These are phyloP conservation scores for Drosophila testacea DNA, from an alignment of 2,888 invertebrate species.

Conservation along the genomic window DNA sequence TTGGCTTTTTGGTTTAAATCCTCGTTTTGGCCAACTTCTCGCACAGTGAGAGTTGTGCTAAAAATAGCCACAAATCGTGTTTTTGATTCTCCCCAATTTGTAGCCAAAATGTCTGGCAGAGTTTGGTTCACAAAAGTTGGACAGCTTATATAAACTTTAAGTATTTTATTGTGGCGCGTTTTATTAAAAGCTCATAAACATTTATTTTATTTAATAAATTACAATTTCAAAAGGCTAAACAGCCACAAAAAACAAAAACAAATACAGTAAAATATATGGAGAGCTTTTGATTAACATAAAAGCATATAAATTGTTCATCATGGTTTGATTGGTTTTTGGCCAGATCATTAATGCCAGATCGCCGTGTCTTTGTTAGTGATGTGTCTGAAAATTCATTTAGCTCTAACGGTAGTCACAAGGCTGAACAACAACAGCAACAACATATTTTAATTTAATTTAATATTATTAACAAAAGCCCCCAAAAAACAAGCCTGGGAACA, in stretches of 20 bases:
- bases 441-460: conserved; percentile 77
- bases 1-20: conserved; percentile 8
- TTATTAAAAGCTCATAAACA: conserved; percentile 80
- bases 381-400: conserved; percentile 69
- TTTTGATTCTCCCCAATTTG: conserved; percentile 35
- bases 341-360: conserved; percentile 10
- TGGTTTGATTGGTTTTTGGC: conserved; percentile 67
- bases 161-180: conserved; percentile 76
- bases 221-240: conserved; percentile 61
- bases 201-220: conserved; percentile 80
- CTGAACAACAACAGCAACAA: conserved; percentile 36
- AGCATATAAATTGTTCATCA: conserved; percentile 77
- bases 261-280: conserved; percentile 20
- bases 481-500: conserved; percentile 72
- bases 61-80: conserved; percentile 33
- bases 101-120: conserved; percentile 74
- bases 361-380: conserved; percentile 53
- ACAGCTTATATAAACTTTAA: conserved; percentile 72
- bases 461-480: conserved; percentile 76
- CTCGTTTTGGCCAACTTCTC: conserved; percentile 26
- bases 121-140: conserved; percentile 22
- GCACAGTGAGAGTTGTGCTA: conserved; percentile 29
- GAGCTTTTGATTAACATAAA: conserved; percentile 72
- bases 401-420: conserved; percentile 74
- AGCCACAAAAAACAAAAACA: conserved; percentile 23